Evolutionary conservation across 1,140 invertebrate genomes (phyloP), one percentile per base, ranked within the genome.

Genomic region (Drosophila gunungcola): DNA sequence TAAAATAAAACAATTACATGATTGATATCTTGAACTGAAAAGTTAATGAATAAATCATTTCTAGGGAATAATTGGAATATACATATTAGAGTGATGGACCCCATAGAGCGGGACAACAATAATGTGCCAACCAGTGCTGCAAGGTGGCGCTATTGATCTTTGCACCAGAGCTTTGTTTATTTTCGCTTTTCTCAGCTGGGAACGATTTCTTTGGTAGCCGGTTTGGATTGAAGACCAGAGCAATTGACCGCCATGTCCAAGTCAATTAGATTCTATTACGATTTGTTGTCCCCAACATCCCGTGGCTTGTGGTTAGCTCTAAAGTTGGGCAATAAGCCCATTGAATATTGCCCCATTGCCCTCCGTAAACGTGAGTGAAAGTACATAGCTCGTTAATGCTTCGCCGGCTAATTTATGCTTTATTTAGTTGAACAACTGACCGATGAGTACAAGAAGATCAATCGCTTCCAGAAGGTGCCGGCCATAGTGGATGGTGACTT

Each of bases 391-490:
- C n/a, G 3, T 51, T 4, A 10, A n/a, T 41, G 25, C 38, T 41
- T 41, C 34, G n/a, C 43, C 9, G 27, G 13, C 11, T 60, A 25
- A 36, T 51, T 36, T 51, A 34, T 16, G 1, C 4, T 32, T 34
- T 53, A 21, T 32, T 32, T 34, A 96, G 96, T 94, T 32, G 96
- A 97, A 90, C 97, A 98, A 84, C 93, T 94, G 34, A 93, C 93
- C 10, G 93, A 95, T 12, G 95, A 97, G 75, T 98, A 93, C 92
- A 93, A 93, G 64, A 93, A 94, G 55, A 95, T 97, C 7, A 96
- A 96, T 93, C 95, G 95, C 38, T 95, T 97, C 75, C 93, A 95
- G 85, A 95, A 95, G 93, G 95, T 98, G n/a, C 97, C 97, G n/a
- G 85, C 86, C 10, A 95, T 95, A 9, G 95, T 96, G 70, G 95